Percentiles rank a stretch among this genome's conserved stretches.
Evolutionary conservation across 23 tunicate genomes (phyloP).

Genomic region (Phallusia fumigata): DNA sequence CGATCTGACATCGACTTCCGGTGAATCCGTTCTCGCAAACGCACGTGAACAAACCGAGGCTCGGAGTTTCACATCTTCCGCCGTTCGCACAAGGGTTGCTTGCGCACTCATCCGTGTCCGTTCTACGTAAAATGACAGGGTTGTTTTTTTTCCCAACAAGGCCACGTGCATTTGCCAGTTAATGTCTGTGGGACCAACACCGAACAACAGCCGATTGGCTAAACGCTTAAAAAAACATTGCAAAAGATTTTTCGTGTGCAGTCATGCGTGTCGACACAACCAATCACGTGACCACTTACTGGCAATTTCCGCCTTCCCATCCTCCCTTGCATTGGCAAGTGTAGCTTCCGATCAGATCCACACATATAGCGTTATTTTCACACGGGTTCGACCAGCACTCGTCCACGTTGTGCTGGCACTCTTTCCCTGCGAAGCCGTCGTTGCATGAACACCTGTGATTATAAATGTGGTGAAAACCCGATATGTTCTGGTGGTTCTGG

Average conservation of each 20-base stretch:
- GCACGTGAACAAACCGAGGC: neutral
- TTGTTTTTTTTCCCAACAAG: no score
- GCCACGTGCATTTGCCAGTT: no score
- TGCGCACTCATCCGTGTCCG: slow-evolving; percentile 14
- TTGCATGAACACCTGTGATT: slow-evolving; percentile 24
- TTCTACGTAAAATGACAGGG: neutral
- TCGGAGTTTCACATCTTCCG: neutral
- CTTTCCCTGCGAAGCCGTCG: slow-evolving; percentile 18
- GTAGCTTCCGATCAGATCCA: slow-evolving; percentile 13
- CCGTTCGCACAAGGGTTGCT: slow-evolving; percentile 21
- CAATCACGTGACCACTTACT: neutral
- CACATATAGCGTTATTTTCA: slow-evolving; percentile 18
- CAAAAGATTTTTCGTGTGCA: neutral
- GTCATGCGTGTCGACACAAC: no score
- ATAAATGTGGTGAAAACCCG: no score
- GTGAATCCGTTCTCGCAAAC: slow-evolving; percentile 12
- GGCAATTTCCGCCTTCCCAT: slow-evolving; percentile 15
- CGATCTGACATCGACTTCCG: slow-evolving; percentile 11
- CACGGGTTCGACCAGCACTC: slow-evolving; percentile 39
- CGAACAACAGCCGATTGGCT: no score
- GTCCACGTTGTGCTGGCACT: slow-evolving; percentile 15
- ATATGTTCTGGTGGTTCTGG: no score
- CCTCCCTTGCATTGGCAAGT: slow-evolving; percentile 9
- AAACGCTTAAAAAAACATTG: no score
- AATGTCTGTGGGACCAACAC: no score